Evolutionary conservation across 2,888 invertebrate genomes (phyloP).

Genomic region (Augiades crinisus): DNA sequence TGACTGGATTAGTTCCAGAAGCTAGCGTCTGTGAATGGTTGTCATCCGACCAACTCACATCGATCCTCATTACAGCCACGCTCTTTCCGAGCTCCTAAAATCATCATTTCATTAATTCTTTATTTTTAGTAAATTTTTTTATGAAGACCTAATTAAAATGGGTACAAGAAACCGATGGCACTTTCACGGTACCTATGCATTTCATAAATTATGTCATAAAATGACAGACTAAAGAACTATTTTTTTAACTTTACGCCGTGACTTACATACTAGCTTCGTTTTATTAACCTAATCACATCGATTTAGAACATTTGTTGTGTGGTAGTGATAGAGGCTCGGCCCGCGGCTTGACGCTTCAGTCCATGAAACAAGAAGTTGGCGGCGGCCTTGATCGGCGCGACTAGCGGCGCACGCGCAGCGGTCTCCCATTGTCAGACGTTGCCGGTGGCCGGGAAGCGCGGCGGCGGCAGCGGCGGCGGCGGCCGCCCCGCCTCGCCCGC

Average conservation of each 20-base stretch:
- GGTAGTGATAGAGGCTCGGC: conserved; percentile 71
- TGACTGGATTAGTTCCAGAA: conserved; percentile 35
- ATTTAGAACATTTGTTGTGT: conserved; percentile 82
- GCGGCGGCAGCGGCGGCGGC: conserved; percentile 91
- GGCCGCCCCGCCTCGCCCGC: conserved; percentile 86
- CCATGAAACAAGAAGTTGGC: conserved; percentile 85
- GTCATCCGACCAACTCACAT: conserved; percentile 20
- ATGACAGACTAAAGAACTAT: conserved; percentile 76
- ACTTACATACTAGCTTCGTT: conserved; percentile 70
- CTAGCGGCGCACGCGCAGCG: conserved; percentile 82
- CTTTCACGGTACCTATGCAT: conserved; percentile 71
- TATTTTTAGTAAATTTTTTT: conserved; percentile 46
- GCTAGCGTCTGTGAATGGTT: conserved; percentile 50
- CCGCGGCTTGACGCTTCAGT: conserved; percentile 78
- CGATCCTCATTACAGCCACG: conserved; percentile 27
- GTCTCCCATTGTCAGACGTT: conserved; percentile 90
- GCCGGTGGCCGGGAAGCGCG: conserved; percentile 88
- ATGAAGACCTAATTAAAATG: conserved; percentile 66
- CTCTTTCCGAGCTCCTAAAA: conserved; percentile 29
- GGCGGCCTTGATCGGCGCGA: conserved; percentile 84
- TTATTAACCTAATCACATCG: conserved; percentile 76
- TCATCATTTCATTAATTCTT: conserved; percentile 34
- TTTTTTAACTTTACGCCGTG: conserved; percentile 72
- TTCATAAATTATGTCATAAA: conserved; percentile 73
- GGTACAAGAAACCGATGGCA: conserved; percentile 70